These are phyloP conservation scores for Baccha elongata DNA, from an alignment of 2,888 invertebrate genomes.

Conservation along the genomic window DNA sequence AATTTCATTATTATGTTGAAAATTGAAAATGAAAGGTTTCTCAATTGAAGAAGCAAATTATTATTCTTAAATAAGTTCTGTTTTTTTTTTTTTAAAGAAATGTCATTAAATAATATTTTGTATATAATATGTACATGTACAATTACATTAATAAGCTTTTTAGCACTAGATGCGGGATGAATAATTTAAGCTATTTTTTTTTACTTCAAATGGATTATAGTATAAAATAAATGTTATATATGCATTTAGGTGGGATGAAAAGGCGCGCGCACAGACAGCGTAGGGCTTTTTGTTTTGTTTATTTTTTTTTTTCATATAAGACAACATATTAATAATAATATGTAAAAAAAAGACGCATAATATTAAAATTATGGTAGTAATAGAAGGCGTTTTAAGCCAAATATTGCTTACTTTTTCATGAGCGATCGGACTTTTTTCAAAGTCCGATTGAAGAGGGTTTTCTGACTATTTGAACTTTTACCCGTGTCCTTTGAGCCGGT, in stretches of 20 bases:
- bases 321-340: constrained; percentile 58
- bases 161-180: constrained; percentile 21
- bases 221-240: constrained; percentile 57
- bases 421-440: constrained; percentile 92
- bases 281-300: constrained; percentile 34
- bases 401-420: constrained; percentile 84
- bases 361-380: constrained; percentile 63
- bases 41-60: too few relatives aligned
- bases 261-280: constrained; percentile 54
- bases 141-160: constrained; percentile 26
- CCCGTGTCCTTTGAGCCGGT: constrained; percentile 74
- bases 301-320: constrained; percentile 34
- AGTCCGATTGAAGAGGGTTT: constrained; percentile 93
- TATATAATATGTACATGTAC: constrained; percentile 5
- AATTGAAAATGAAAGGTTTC: too few relatives aligned
- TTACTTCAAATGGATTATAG: constrained; percentile 14
- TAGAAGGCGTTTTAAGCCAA: constrained; percentile 54
- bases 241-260: constrained; percentile 61
- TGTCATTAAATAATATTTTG: constrained; percentile 9
- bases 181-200: background rate
- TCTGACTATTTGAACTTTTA: constrained; percentile 77
- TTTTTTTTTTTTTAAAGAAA: too few relatives aligned
- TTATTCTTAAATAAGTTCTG: too few relatives aligned
- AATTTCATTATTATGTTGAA: too few relatives aligned
- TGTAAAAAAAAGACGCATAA: constrained; percentile 41